These are phyloP conservation scores for Zosterops pallidus DNA, from an alignment of 2,113 vertebrate genomes.

Conservation along the genomic window DNA sequence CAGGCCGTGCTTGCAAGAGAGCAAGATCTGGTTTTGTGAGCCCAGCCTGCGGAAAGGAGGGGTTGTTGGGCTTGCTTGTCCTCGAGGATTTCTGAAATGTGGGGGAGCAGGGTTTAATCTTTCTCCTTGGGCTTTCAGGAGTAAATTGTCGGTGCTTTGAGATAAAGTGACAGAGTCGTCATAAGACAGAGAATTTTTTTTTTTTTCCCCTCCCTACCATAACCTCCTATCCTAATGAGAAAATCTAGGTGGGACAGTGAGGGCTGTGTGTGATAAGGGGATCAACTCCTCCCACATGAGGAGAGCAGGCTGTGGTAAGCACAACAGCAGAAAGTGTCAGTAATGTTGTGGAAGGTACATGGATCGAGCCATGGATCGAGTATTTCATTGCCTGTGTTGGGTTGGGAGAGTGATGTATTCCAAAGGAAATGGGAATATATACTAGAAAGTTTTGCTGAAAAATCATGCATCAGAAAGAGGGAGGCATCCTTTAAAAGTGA, in stretches of 20 bases:
- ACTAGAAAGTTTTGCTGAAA: not conserved
- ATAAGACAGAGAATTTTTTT: fast-evolving
- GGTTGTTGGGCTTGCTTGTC: not conserved
- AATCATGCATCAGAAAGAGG: not conserved
- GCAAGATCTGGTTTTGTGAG: not conserved
- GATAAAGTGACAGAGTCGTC: not conserved
- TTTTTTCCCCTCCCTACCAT: fast-evolving
- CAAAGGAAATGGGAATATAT: not conserved
- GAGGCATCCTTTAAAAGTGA: not conserved
- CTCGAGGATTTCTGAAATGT: not conserved
- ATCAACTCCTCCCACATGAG: not conserved
- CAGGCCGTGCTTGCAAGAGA: not conserved
- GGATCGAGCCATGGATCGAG: fast-evolving
- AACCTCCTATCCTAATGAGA: not conserved
- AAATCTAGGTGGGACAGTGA: not conserved
- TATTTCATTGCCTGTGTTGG: not conserved
- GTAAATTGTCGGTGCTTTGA: not conserved
- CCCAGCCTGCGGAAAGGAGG: not conserved
- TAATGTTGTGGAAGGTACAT: not conserved
- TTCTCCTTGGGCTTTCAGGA: not conserved
- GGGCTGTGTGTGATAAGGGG: not conserved
- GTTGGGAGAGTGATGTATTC: not conserved
- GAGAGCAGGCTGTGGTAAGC: not conserved
- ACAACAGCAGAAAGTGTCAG: not conserved
- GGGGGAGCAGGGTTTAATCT: not conserved